Base-by-base conservation (phyloP, 37 sponge, comb jelly and placozoan species). In the Amphimedon queenslandica region DNA sequence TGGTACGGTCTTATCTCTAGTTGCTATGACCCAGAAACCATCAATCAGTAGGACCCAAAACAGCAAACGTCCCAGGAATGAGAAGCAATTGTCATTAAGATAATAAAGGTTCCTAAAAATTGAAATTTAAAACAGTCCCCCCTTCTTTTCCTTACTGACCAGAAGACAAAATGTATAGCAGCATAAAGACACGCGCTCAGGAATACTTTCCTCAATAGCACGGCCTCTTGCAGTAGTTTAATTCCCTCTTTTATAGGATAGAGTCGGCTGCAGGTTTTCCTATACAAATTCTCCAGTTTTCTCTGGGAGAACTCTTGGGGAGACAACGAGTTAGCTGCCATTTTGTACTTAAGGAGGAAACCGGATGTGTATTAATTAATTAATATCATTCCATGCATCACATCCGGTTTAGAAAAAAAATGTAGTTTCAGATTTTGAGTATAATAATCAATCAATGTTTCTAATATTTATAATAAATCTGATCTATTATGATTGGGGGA, bases 1-100 rank as follows among this genome's bases (percentile, higher is more conserved):
- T n/a, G n/a, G n/a, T n/a, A n/a, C n/a, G n/a, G 53, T 47, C 53
- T 47, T 47, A 47, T 47, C 53, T 47, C 53, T 47, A 47, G 53
- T 47, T 18, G 53, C 53, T 18, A 47, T 13, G 13, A 47, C 53
- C 53, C 53, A 47, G 13, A 47, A 47, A 47, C 53, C 53, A 47
- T 47, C 53, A 13, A 8, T 13, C 13, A 47, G 13, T 47, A 47
- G 53, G 8, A 47, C 53, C 53, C 53, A 47, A 13, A 47, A 47
- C 8, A 47, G 8, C 8, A 47, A 18, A 13, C 13, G 13, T 13
- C 13, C 8, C 13, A 47, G 53, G 13, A 13, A 18, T 47, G 53
- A 18, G 53, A 47, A 18, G 53, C 8, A 47, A 13, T 47, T 47
- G 13, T 13, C 13, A 47, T 47, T 13, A 47, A 47, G 13, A 47